Evolutionary conservation across 2,797 vertebrate genomes (phyloP), one percentile per base, ranked within the genome.

Genomic region (Hyperoplus lanceolatus): DNA sequence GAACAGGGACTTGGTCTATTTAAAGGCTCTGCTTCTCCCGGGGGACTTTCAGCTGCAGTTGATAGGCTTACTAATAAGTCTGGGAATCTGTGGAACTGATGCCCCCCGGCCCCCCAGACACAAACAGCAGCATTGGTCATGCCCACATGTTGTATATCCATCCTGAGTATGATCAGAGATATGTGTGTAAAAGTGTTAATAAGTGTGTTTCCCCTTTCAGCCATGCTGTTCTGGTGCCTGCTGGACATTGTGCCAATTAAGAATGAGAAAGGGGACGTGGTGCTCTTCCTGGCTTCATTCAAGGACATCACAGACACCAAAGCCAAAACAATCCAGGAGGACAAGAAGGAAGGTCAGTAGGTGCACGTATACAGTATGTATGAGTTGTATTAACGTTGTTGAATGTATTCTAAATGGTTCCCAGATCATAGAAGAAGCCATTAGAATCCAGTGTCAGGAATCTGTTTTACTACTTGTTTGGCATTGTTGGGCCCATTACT

Each of bases 171-270:
- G 64, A 58, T 77, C 58, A 79, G 45, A 79, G 38, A 55, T 29
- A n/a, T 29, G 41, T 60, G 53, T 68, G 64, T 75, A 57, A 70
- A 41, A 14, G 16, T 68, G 46, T 70, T 89, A 77, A 80, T 71
- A 60, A 45, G 53, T 55, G n/a, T 82, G 46, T 84, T 60, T 72
- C 57, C 12, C 58, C 18, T 91, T 85, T 65, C 93, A 99, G 98
- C 95, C 65, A 95, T 94, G 90, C 94, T 97, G 75, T 99, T 99
- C 94, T 99, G 98, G 98, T 99, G 98, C 93, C 96, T 99, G 63
- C 86, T 99, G 95, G 98, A 99, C 89, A 97, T 99, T 79, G 97
- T 99, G 86, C 97, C 98, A 74, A 99, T 99, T 95, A 99, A 99
- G 94, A 99, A 99, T 63, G 98, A 99, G 89, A 99, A 99, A 91